phyloP scores from a whole-genome alignment of 2,888 invertebrate species.

The Rhabditoides inermis region DNA sequence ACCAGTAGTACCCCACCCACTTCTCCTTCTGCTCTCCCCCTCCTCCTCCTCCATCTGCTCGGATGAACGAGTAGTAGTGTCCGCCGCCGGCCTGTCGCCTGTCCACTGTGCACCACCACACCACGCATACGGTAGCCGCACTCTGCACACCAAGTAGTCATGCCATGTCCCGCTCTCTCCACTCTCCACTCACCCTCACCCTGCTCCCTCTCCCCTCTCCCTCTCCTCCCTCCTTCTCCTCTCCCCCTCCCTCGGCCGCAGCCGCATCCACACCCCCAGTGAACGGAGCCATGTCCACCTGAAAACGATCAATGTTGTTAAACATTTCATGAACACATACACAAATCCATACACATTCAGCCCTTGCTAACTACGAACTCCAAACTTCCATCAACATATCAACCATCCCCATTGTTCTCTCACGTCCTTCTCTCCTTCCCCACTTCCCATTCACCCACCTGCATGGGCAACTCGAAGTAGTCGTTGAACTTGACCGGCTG shows the following conservation, averaged over 20 bases:
- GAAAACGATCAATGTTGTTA: not conserved
- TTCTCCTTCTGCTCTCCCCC: slow-evolving; percentile 6
- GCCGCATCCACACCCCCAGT: not conserved
- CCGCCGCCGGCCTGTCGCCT: slow-evolving; percentile 97
- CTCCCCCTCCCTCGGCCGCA: no score
- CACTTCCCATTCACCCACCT: no score
- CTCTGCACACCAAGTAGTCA: not conserved
- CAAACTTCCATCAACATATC: no score
- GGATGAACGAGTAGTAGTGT: slow-evolving; percentile 93
- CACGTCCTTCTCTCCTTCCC: no score
- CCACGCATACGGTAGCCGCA: slow-evolving; percentile 83
- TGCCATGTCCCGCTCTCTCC: not conserved
- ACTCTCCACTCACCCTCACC: no score
- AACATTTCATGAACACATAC: slow-evolving; percentile 98
- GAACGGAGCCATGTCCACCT: not conserved
- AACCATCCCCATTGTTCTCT: no score
- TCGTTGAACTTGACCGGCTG: slow-evolving; percentile 95
- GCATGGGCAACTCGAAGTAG: slow-evolving; percentile 94
- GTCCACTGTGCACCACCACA: slow-evolving; percentile 95
- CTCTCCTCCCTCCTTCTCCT: no score
- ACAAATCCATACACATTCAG: no score
- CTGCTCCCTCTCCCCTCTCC: no score
- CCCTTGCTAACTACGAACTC: no score
- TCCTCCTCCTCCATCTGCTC: slow-evolving; percentile 53
- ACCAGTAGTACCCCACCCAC: no score